These are phyloP conservation scores for Psephotus haematonotus DNA, from an alignment of 2,113 vertebrate genomes.

Conservation along the genomic window DNA sequence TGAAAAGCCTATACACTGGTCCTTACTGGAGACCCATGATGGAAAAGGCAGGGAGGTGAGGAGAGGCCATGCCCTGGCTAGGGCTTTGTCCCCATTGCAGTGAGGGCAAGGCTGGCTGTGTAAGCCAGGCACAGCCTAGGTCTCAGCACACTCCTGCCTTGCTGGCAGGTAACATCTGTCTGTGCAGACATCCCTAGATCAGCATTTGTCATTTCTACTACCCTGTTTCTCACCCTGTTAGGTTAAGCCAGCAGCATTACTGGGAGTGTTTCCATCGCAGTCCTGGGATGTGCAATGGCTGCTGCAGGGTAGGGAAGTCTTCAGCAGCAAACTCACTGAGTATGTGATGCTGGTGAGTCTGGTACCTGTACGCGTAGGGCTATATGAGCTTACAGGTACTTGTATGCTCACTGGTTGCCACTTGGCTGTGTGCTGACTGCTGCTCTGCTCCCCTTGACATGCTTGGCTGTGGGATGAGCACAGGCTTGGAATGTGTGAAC, in stretches of 20 bases:
- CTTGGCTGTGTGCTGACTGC: not conserved
- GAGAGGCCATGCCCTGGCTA: not conserved
- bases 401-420: not conserved
- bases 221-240: not conserved
- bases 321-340: not conserved
- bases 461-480: accelerated
- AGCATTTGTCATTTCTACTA: not conserved
- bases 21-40: not conserved
- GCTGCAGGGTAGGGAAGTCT: not conserved
- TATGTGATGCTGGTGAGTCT: not conserved
- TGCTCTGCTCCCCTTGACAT: not conserved
- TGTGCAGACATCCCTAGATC: not conserved
- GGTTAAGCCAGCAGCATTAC: not conserved
- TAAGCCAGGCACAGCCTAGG: not conserved
- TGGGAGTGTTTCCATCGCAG: accelerated
- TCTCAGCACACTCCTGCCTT: not conserved
- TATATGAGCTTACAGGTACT: not conserved
- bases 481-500: not conserved
- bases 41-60: not conserved
- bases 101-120: not conserved
- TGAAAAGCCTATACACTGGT: not conserved
- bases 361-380: accelerated
- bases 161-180: not conserved
- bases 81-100: not conserved
- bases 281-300: not conserved